phyloP scores from a whole-genome alignment of 1,140 invertebrate species.

The Drosophila littoralis region DNA sequence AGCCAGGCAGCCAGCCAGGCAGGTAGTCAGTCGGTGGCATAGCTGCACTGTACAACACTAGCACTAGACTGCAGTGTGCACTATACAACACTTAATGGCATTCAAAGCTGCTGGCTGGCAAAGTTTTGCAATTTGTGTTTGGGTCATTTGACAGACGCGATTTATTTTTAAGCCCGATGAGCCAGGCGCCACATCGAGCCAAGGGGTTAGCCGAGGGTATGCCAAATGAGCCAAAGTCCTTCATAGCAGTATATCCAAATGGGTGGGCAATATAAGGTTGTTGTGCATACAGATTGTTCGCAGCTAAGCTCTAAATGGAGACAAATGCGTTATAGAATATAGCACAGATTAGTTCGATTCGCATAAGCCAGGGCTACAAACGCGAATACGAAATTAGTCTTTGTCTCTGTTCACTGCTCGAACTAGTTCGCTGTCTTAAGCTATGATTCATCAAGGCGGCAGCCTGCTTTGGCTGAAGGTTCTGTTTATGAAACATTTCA shows the following conservation, averaged over 20 bases:
- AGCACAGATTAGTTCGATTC: neutral
- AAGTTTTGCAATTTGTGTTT: slow-evolving; percentile 75
- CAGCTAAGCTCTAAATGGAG: too few species aligned
- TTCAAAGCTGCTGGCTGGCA: slow-evolving; percentile 54
- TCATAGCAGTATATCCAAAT: neutral
- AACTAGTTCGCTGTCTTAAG: too few species aligned
- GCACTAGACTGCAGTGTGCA: slow-evolving; percentile 14
- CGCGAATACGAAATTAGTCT: too few species aligned
- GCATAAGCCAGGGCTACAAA: too few species aligned
- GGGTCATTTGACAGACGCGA: slow-evolving; percentile 66
- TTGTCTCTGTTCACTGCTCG: too few species aligned
- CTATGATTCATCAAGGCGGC: too few species aligned
- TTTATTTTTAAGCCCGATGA: slow-evolving; percentile 49
- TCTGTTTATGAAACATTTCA: too few species aligned
- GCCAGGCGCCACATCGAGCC: slow-evolving; percentile 5
- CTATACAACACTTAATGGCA: slow-evolving; percentile 59
- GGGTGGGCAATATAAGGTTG: neutral
- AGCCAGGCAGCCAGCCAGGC: neutral
- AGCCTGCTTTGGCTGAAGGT: too few species aligned
- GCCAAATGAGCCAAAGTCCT: slow-evolving; percentile 11
- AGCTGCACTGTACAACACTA: slow-evolving; percentile 29
- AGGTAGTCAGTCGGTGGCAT: neutral
- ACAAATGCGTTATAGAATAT: too few species aligned
- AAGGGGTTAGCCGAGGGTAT: neutral
- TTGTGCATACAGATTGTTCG: too few species aligned